Evolutionary conservation across 23 tunicate species (phyloP).

Genomic region (Styela plicata): DNA sequence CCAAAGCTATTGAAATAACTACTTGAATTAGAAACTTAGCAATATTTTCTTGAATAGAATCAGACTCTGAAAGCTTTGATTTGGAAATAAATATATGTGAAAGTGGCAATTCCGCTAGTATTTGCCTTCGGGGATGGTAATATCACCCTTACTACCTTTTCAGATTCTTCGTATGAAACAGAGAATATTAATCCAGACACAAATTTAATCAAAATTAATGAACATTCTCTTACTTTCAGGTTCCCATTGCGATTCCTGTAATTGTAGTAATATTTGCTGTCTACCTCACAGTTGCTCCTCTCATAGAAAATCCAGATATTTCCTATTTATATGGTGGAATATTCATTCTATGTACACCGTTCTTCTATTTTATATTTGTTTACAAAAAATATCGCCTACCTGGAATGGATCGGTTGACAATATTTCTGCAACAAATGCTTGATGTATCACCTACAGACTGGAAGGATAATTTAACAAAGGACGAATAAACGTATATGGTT

Average conservation of each 20-base stretch:
- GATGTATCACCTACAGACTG: constrained; percentile 76
- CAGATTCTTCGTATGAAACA: no score
- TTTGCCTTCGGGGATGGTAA: no score
- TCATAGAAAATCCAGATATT: constrained; percentile 61
- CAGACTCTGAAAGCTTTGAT: no score
- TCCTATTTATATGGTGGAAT: constrained; percentile 45
- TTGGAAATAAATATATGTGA: no score
- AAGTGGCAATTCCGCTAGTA: no score
- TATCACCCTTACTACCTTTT: no score
- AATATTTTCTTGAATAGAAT: no score
- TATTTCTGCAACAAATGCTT: constrained; percentile 43
- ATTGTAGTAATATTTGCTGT: constrained; percentile 45
- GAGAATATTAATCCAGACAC: no score
- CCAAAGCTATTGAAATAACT: no score
- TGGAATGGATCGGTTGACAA: constrained; percentile 46
- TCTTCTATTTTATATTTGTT: constrained; percentile 52
- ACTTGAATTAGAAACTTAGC: no score
- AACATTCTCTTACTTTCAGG: constrained; percentile 37
- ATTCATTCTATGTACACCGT: constrained; percentile 43
- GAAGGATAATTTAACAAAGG: constrained; percentile 19
- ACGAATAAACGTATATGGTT: no score
- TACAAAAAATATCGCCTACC: constrained; percentile 43
- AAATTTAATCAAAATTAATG: no score
- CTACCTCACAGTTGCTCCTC: constrained; percentile 59
- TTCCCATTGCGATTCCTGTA: constrained; percentile 54